Base-by-base conservation (phyloP, 1,140 invertebrate species). In the Gonioctena quinquepunctata region DNA sequence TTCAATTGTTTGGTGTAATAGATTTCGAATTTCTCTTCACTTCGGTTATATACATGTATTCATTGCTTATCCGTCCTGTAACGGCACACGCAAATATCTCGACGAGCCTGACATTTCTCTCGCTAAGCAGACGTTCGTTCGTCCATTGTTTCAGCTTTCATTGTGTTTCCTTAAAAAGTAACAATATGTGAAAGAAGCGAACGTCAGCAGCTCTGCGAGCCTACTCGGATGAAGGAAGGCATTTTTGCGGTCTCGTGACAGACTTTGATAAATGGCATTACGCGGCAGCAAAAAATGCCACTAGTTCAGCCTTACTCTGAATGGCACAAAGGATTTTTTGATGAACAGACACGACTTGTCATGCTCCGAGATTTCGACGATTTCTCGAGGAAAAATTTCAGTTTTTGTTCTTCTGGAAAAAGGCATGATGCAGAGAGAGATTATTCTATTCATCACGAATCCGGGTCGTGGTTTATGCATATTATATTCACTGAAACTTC, bases 101-200 rank as follows among this genome's bases (percentile, higher is more conserved):
- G 33, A 54, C 52, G 52, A 54, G 22, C 52, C 5, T 6, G 21
- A 54, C 52, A 54, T 54, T 54, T 54, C 19, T 22, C 19, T 18
- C 22, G 22, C 18, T 42, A 6, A n/a, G 18, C 18, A 11, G 18
- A 54, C 52, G 3, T 11, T 16, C 0, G 19, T 54, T 54, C 18
- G 6, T 54, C 52, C 52, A 54, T 54, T 54, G 52, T 54, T 54
- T 54, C 52, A 54, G 52, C 52, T 54, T 54, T 54, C 19, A 54
- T 54, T 54, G 52, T 54, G 19, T 54, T 54, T 54, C 52, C 52
- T 54, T 54, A 54, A 54, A 54, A 54, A 54, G 52, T 18, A 21
- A 21, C 52, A 23, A 54, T 54, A 54, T 54, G 19, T 54, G 52
- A 54, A 54, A 54, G 52, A 16, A 18, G 52, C 52, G 19, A 54